Percentiles rank a stretch among this genome's conserved stretches.
phyloP scores from a whole-genome alignment of 2,797 vertebrate species.

The Alcedo atthis region DNA sequence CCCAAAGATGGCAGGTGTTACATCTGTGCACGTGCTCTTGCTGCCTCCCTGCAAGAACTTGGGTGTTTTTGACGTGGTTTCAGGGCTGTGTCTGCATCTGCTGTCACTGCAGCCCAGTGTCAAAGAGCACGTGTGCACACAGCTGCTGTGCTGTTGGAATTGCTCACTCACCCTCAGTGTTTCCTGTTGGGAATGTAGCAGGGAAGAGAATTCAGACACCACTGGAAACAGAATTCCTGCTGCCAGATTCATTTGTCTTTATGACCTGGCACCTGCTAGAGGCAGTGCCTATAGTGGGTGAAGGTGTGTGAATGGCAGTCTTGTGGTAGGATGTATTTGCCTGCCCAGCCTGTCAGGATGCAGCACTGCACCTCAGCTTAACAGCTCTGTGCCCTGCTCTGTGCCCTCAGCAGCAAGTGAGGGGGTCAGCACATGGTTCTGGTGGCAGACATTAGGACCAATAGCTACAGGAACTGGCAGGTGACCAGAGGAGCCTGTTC shows the following conservation, averaged over 20 bases:
- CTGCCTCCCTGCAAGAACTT: background rate
- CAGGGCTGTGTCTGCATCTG: background rate
- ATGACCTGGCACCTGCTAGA: background rate
- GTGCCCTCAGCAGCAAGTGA: background rate
- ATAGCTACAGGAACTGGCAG: background rate
- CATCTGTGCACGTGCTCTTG: background rate
- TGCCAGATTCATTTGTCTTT: background rate
- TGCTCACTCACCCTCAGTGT: background rate
- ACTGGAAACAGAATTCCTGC: background rate
- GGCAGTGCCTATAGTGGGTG: background rate
- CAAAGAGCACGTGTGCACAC: background rate
- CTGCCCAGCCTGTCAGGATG: background rate
- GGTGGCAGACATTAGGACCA: background rate
- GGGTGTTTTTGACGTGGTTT: background rate
- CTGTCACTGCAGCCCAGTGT: background rate
- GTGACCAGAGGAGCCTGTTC: background rate
- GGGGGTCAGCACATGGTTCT: accelerated
- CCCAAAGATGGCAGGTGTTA: background rate
- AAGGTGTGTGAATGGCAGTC: background rate
- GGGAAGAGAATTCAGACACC: background rate
- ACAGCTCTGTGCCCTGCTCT: background rate
- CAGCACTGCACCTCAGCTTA: background rate
- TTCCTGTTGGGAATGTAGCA: background rate
- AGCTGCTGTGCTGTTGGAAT: background rate
- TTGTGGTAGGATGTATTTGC: background rate